Base-by-base conservation (phyloP, 1,140 invertebrate genomes). In the Sitophilus oryzae region DNA sequence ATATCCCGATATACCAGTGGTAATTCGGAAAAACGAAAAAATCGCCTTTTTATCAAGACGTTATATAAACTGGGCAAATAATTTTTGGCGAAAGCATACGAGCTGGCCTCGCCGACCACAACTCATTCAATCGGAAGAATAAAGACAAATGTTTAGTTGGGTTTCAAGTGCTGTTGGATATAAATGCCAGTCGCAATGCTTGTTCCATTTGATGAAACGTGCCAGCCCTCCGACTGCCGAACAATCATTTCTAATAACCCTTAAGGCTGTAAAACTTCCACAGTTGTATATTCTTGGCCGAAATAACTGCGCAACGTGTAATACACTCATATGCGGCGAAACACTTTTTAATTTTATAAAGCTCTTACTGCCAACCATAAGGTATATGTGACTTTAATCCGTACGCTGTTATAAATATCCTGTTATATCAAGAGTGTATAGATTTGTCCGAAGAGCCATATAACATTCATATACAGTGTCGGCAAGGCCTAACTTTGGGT, bases 131-230 rank as follows among this genome's bases (percentile, higher is more conserved):
- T 70, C 65, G 68, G 67, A 70, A 71, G 67, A 70, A 70, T 71
- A 70, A 71, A 71, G 68, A 71, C 66, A 71, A 71, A 71, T 71
- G 68, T 69, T 68, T 69, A 65, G 65, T 63, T 67, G 65, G 64
- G 56, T 65, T 65, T 64, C 54, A 61, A 65, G 63, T 66, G 60
- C 65, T 65, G 62, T 52, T 61, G 63, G 66, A 65, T 66, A 71
- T 71, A 71, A 71, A 71, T 70, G 69, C 67, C 69, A 71, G 59
- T 65, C 58, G 67, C 67, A 70, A 67, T 65, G 63, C 64, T 61
- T 66, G 66, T 66, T 65, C 65, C 45, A 52, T 62, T 66, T 71
- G 69, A 71, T 71, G 65, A 58, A 71, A 68, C 64, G 65, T 61
- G 58, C 61, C 43, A n/a, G n/a, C 37, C 50, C 56, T 56, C 59